Evolutionary conservation across 2,797 vertebrate species (phyloP).

Genomic region (Manis javanica): DNA sequence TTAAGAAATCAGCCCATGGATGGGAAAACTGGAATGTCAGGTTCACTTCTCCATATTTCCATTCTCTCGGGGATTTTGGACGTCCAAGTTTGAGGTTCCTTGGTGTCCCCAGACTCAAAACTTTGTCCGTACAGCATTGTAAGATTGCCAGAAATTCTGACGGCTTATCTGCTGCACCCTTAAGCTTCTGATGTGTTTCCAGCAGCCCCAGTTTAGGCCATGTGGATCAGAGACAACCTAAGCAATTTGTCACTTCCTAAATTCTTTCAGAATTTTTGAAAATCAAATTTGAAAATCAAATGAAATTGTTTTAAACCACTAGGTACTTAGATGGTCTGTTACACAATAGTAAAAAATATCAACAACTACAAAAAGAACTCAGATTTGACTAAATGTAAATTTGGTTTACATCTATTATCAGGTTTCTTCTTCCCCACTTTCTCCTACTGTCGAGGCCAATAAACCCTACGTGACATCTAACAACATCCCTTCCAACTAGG

Average conservation of each 20-base stretch:
- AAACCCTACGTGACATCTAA: neutral
- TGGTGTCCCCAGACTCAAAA: neutral
- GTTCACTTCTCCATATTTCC: neutral
- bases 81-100: neutral
- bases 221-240: neutral
- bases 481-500: neutral
- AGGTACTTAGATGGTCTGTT: neutral
- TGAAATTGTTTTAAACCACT: neutral
- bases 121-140: neutral
- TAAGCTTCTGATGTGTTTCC: neutral
- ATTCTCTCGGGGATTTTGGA: neutral
- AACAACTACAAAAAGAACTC: neutral
- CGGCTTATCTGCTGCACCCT: neutral
- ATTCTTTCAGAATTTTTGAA: neutral
- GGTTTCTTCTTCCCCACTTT: neutral
- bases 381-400: neutral
- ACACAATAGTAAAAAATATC: neutral
- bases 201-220: neutral
- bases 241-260: neutral
- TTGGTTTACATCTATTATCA: neutral
- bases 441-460: neutral
- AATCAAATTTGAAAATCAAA: neutral
- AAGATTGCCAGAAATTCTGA: neutral
- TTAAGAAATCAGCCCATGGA: neutral
- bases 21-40: neutral